These are phyloP conservation scores for Thymallus thymallus DNA, from an alignment of 2,113 vertebrate species.

Conservation along the genomic window DNA sequence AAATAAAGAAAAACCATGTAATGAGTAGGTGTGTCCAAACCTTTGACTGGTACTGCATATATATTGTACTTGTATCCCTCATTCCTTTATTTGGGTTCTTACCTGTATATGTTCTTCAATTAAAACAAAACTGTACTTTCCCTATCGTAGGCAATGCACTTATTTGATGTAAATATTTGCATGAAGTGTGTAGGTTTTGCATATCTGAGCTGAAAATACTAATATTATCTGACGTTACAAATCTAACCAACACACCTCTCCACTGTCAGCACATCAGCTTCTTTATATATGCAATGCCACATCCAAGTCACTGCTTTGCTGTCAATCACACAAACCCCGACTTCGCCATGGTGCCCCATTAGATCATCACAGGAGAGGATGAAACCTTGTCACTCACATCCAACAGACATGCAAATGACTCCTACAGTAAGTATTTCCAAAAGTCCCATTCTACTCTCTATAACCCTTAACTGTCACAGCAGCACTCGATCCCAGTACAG, in stretches of 20 bases:
- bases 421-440: conserved; percentile 36
- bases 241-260: conserved; percentile 21
- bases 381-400: conserved; percentile 48
- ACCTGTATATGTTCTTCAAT: too few relatives aligned
- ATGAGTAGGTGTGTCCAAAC: too few relatives aligned
- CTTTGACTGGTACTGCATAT: too few relatives aligned
- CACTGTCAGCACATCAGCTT: conserved; percentile 7
- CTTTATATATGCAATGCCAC: conserved; percentile 35
- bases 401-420: conserved; percentile 55
- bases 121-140: too few relatives aligned
- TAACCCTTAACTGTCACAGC: conserved; percentile 64
- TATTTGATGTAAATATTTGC: conserved; percentile 10
- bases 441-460: conserved; percentile 59
- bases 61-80: too few relatives aligned
- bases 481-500: conserved; percentile 41
- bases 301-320: conserved; percentile 43
- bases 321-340: conserved; percentile 50
- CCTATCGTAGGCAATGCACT: too few relatives aligned
- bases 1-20: too few relatives aligned
- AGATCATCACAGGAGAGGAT: conserved; percentile 30
- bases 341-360: conserved; percentile 28
- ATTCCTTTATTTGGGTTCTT: too few relatives aligned
- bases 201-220: conserved; percentile 15
- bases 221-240: conserved; percentile 16
- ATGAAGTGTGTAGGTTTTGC: conserved; percentile 37